Percentiles rank a stretch among this genome's conserved stretches.
Evolutionary conservation across 2,888 invertebrate genomes (phyloP).

Genomic region (Drosophila siamana): DNA sequence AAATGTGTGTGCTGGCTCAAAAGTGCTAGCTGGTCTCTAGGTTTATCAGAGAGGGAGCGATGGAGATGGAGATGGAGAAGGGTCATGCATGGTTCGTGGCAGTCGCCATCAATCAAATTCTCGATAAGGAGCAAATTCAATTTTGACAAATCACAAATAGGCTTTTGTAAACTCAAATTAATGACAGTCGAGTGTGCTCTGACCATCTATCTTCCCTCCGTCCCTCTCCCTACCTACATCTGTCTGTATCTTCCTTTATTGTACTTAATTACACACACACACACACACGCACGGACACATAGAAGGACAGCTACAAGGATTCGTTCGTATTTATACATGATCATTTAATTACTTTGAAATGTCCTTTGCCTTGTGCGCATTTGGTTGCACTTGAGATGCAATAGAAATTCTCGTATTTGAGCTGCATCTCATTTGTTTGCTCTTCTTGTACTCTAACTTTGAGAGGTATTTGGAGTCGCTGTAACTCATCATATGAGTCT

Average conservation of each 20-base stretch:
- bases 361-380: conserved; percentile 43
- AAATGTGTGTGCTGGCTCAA: conserved; percentile 8
- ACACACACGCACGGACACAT: conserved; percentile 25
- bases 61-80: conserved; percentile 12
- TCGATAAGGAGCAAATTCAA: conserved; percentile 75
- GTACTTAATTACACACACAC: conserved; percentile 55
- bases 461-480: background rate
- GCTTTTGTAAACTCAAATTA: conserved; percentile 75
- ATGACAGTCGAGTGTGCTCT: conserved; percentile 46
- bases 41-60: background rate
- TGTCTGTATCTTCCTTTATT: conserved; percentile 1
- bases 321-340: conserved; percentile 43
- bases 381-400: conserved; percentile 29
- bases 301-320: background rate
- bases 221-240: background rate
- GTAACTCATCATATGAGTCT: too few relatives aligned
- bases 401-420: conserved; percentile 36
- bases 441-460: background rate
- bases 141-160: conserved; percentile 81
- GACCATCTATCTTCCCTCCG: conserved; percentile 3
- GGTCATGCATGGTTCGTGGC: conserved; percentile 22
- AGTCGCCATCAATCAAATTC: conserved; percentile 70
- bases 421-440: conserved; percentile 43
- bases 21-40: too few relatives aligned
- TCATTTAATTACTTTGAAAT: conserved; percentile 68